Percentiles rank a stretch among this genome's conserved stretches.
These are phyloP conservation scores for Tipula lateralis DNA, from an alignment of 2,888 invertebrate genomes.

Conservation along the genomic window DNA sequence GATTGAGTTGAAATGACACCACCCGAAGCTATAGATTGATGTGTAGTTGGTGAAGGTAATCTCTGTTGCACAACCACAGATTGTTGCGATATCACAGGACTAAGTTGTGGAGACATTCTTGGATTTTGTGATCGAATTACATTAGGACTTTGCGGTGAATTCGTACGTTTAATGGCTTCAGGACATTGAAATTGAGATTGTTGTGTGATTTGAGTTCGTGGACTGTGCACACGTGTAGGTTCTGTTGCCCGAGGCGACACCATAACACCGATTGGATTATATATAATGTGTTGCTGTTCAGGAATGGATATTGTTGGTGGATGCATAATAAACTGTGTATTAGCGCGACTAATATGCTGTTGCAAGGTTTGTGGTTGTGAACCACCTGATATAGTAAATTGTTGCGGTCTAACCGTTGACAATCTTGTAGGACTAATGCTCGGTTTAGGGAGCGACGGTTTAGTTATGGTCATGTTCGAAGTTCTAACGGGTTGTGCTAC, in stretches of 20 bases:
- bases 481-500: background rate
- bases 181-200: conserved; percentile 45
- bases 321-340: conserved; percentile 53
- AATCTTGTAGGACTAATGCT: conserved; percentile 34
- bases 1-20: conserved; percentile 54
- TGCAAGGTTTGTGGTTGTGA: conserved; percentile 31
- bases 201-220: conserved; percentile 39
- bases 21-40: conserved; percentile 47
- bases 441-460: conserved; percentile 33
- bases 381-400: background rate
- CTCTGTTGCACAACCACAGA: conserved; percentile 37
- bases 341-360: conserved; percentile 47
- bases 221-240: conserved; percentile 39
- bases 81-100: conserved; percentile 34
- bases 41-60: conserved; percentile 40
- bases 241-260: conserved; percentile 50
- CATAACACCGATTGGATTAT: conserved; percentile 42
- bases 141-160: conserved; percentile 46
- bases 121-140: conserved; percentile 39
- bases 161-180: conserved; percentile 37
- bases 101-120: conserved; percentile 35
- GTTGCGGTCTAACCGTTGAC: conserved; percentile 19
- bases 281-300: conserved; percentile 48
- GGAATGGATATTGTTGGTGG: conserved; percentile 64
- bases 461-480: background rate